Evolutionary conservation across 2,888 invertebrate genomes (phyloP), one percentile per base, ranked within the genome.

Genomic region (Limulus polyphemus): DNA sequence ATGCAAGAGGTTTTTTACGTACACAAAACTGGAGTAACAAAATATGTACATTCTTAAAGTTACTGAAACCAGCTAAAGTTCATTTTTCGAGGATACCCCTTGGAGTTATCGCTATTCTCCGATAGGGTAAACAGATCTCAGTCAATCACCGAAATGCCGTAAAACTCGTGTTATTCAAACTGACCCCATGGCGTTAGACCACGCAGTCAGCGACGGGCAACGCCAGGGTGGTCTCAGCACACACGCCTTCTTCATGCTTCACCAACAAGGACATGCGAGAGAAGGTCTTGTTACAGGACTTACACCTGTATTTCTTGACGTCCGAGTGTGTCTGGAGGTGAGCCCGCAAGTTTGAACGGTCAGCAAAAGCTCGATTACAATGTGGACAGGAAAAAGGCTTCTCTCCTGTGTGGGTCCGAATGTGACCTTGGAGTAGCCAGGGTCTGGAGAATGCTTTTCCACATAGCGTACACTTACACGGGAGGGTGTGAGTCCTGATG

Each of bases 271-370:
- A 94, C 94, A 97, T 95, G 63, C 97, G 82, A 47, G 94, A 94
- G 79, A 98, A 98, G 12, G 95, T 95, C 76, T 95, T 97, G 67
- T 87, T 87, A 79, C 97, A 98, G 13, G 84, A 83, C 14, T 86
- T 82, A 76, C 97, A 98, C 54, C 90, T 90, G 78, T 98, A 98
- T 77, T 95, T 95, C 79, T 98, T 98, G 2, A 97, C 88, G 73
- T 97, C 94, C 12, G 93, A 93, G 77, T 98, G 97, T 1, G 97
- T 98, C 77, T 98, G 97, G 61, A 95, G 84, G 77, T 98, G 97
- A 1, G 97, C 98, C 50, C 97, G 81, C 62, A 98, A 81, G 78
- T 98, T 98, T 48, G 94, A 94, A 62, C 97, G 83, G 78, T 98
- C 97, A 17, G 98, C 98, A 77, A 98, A 98, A 0, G 95, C 93